Base-by-base conservation (phyloP, 1,140 invertebrate species). In the Cherax quadricarinatus region DNA sequence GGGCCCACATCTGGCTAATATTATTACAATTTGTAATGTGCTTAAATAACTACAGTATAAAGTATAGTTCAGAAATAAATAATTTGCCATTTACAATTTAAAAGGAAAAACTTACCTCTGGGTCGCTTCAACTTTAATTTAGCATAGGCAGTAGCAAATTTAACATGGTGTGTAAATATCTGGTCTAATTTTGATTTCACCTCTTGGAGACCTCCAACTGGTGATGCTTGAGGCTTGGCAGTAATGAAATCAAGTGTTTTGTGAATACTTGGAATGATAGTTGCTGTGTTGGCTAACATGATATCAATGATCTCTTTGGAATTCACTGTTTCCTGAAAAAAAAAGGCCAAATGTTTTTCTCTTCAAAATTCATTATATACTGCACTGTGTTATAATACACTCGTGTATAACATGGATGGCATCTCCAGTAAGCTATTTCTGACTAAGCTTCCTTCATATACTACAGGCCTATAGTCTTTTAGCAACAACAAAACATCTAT, bases 201-300 rank as follows among this genome's bases (percentile, higher is more conserved):
- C 49, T 87, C 57, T 57, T 24, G 18, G 2, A 91, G 85, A 30
- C 90, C 90, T 12, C 84, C 84, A 30, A 86, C 57, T 21, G 73
- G 73, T 10, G 83, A 70, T 18, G 24, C 75, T 12, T 12, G 6
- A 53, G 90, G 90, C 30, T 53, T 79, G 53, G 90, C 62, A 30
- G 90, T 91, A 75, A 91, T 91, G 85, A 91, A 91, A 9, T 70
- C 57, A 14, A 91, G 84, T 14, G 84, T 91, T 51, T 91, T 91
- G 57, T 91, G 90, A 18, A 91, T 85, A 53, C 90, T 91, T 7
- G 90, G 90, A 21, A 48, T 91, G 57, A 91, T 80, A 51, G 16
- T 30, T 51, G 51, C 60, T 16, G 87, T 79, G 70, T 60, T 24
- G 60, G 49, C 51, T 12, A 89, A 73, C 79, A 89, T 70, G 10